phyloP scores from a whole-genome alignment of 2,888 invertebrate genomes.

The Meghimatium bilineatum region DNA sequence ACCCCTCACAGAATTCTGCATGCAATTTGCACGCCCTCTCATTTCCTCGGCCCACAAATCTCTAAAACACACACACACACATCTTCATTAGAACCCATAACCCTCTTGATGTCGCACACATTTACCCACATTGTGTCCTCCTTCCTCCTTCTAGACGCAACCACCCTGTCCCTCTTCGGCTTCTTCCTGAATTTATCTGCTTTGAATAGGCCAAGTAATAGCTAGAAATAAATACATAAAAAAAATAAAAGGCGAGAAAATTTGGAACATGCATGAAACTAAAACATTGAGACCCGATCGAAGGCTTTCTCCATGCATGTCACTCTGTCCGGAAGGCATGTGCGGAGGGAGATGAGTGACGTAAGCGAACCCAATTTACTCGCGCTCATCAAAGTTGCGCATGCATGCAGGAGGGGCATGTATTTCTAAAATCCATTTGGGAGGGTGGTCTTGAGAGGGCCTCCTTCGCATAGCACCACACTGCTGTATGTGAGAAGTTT shows the following conservation, averaged over 20 bases:
- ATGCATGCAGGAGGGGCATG: slow-evolving; percentile 8
- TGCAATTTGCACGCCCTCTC: neutral
- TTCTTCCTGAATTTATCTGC: neutral
- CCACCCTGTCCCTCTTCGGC: neutral
- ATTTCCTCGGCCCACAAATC: neutral
- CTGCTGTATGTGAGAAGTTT: neutral
- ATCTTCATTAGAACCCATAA: neutral
- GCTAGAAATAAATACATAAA: slow-evolving; percentile 5
- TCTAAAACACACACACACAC: neutral
- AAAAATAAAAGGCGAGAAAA: neutral
- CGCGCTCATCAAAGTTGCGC: neutral
- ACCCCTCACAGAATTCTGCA: neutral
- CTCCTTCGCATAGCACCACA: neutral
- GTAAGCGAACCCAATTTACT: slow-evolving; percentile 24
- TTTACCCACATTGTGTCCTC: neutral
- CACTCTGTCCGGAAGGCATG: slow-evolving; percentile 20
- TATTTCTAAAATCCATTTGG: neutral
- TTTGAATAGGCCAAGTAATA: neutral
- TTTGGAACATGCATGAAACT: slow-evolving; percentile 16
- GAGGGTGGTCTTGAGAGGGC: neutral
- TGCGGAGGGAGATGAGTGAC: neutral
- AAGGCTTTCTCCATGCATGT: neutral
- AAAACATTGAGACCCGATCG: neutral
- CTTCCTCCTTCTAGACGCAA: neutral
- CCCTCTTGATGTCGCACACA: slow-evolving; percentile 3